Conservation (phyloP, 2,113 vertebrate genomes). For the Prinia subflava region DNA sequence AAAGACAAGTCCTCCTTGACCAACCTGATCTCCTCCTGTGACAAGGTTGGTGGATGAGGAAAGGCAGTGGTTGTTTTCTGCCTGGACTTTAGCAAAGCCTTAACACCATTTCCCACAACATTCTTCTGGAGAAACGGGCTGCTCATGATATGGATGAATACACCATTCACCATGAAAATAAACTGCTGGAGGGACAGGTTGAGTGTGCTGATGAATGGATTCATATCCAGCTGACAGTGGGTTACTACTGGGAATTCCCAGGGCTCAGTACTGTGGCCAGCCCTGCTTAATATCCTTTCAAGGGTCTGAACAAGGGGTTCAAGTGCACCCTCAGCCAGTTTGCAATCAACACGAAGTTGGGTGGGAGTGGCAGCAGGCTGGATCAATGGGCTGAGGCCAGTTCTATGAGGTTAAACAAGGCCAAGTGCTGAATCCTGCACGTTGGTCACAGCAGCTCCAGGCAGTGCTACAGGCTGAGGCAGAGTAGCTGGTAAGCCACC, state of each 20-base stretch:
- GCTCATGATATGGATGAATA: neutral
- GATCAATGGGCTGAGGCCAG: rapidly evolving
- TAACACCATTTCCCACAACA: neutral
- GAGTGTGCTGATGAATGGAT: neutral
- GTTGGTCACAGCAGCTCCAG: neutral
- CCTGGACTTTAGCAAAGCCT: neutral
- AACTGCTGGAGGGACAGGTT: neutral
- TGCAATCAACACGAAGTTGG: neutral
- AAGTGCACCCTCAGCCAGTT: neutral
- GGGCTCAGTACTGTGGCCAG: neutral
- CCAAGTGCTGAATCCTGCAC: rapidly evolving
- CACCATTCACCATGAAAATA: neutral
- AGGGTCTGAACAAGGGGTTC: neutral
- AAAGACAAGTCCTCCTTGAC: neutral
- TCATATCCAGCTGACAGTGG: rapidly evolving
- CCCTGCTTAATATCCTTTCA: neutral
- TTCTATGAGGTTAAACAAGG: neutral
- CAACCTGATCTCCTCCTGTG: neutral
- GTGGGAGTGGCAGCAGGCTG: neutral
- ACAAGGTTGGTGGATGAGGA: neutral
- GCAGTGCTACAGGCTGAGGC: rapidly evolving
- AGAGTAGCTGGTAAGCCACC: neutral
- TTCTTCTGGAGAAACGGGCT: neutral
- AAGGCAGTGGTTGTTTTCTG: neutral
- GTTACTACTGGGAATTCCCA: neutral